Base-by-base conservation (phyloP, 2,113 vertebrate species). In the Oxyura jamaicensis region DNA sequence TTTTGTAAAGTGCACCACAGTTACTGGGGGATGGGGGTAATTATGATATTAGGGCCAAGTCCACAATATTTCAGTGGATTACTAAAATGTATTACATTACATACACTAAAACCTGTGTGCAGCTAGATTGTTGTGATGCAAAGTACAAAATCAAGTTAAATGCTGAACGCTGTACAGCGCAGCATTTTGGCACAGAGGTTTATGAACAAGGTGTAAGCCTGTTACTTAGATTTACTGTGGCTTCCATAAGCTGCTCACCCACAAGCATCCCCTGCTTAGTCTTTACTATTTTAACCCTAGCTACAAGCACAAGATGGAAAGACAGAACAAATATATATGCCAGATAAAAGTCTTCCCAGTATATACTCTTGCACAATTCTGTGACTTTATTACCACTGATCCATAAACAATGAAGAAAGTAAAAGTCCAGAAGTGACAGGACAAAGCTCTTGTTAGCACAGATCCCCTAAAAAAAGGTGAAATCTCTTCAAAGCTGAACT, bases 131-230 rank as follows among this genome's bases (percentile, higher is more conserved):
- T 60, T 89, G 86, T 1, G 26, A 82, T 73, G 77, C 6, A 3
- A 86, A 88, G 42, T 72, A 90, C 6, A 92, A 72, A 86, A 83
- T 41, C 35, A 55, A 44, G 59, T 85, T 83, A 86, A 95, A 62
- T 25, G 35, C 72, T 79, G 75, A 95, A 95, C 65, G 79, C 44
- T 87, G 35, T 36, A 66, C 1, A 3, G 74, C 17, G 10, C 3
- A 63, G 12, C 42, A 90, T 86, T 67, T 94, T 93, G 95, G 88
- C 88, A 96, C 86, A 35, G 33, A 76, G 19, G 62, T 62, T 93
- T 62, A 76, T 28, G 10, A 90, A 92, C 67, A 85, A 94, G 69
- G 20, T 59, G 50, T 73, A 92, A 87, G 86, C 25, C 60, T 59
- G 15, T 75, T 65, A 36, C 8, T 74, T 36, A 1, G 26, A 67